A percentile compares a stretch with the other conserved stretches of the same genome.
Conservation (phyloP, 30 jellyfish, hydroid and myxozoan species). For the Aurelia sp. region DNA sequence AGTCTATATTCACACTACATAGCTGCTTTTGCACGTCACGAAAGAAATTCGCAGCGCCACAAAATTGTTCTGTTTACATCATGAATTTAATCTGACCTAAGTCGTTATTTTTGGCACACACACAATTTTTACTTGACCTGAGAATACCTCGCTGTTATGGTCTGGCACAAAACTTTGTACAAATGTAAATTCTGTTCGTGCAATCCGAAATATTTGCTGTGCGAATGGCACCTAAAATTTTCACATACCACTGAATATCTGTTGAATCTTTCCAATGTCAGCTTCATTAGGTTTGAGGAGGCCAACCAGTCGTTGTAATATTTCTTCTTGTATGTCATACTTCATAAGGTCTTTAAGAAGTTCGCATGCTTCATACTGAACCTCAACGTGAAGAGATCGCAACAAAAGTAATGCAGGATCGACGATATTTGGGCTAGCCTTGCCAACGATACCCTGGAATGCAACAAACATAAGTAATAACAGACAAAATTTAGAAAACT, state of each 20-base stretch:
- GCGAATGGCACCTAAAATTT: background rate
- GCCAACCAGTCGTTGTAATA: slow-evolving; percentile 70
- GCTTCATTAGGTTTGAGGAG: slow-evolving; percentile 72
- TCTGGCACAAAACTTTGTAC: background rate
- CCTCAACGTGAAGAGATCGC: slow-evolving; percentile 89
- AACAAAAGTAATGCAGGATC: slow-evolving; percentile 72
- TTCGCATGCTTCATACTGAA: slow-evolving; percentile 84
- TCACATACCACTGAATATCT: slow-evolving; percentile 56
- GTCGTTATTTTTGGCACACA: no score
- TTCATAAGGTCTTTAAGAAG: slow-evolving; percentile 67
- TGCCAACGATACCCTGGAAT: slow-evolving; percentile 63
- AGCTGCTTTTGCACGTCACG: no score
- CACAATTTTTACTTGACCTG: no score
- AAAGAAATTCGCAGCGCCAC: no score
- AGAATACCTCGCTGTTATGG: no score
- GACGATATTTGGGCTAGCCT: slow-evolving; percentile 72
- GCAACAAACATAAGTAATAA: background rate
- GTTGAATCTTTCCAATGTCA: slow-evolving; percentile 60
- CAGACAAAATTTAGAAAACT: no score
- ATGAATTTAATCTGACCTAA: no score
- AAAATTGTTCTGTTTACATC: no score
- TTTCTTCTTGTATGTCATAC: slow-evolving; percentile 50
- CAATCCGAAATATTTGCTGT: background rate
- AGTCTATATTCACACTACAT: no score
- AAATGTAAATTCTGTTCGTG: background rate